A percentile compares a stretch with the other conserved stretches of the same genome.
phyloP scores from a whole-genome alignment of 2,888 invertebrate species.

The Eremobia ochroleuca region DNA sequence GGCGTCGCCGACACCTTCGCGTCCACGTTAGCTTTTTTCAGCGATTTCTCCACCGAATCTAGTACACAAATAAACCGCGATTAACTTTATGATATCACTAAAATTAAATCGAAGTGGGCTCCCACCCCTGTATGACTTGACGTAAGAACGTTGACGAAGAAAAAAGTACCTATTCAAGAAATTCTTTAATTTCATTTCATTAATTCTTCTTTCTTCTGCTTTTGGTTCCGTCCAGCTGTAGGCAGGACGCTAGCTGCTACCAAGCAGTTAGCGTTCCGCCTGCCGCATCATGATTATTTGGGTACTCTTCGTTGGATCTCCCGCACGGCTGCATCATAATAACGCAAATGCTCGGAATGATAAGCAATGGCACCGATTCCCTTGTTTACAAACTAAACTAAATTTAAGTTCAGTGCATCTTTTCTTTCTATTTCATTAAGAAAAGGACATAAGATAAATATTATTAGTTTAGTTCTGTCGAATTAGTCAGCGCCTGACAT shows the following conservation, averaged over 20 bases:
- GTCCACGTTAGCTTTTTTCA: conserved; percentile 87
- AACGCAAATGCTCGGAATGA: neutral
- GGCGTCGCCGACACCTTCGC: conserved; percentile 91
- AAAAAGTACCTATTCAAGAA: neutral
- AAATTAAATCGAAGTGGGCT: neutral
- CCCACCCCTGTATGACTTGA: neutral
- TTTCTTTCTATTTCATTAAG: too few species aligned
- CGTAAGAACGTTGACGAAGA: neutral
- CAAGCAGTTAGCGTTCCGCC: neutral
- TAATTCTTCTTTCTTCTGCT: too few species aligned
- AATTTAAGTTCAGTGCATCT: too few species aligned
- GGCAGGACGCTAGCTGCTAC: neutral
- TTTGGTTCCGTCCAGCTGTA: neutral
- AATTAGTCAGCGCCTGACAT: too few species aligned
- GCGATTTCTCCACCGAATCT: conserved; percentile 91
- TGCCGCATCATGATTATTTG: neutral
- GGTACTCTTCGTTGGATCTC: neutral
- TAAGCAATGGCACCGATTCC: too few species aligned
- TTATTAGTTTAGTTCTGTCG: too few species aligned
- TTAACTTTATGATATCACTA: neutral
- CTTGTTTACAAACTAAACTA: too few species aligned
- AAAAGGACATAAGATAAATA: too few species aligned
- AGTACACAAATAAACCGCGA: conserved; percentile 33
- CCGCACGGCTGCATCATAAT: neutral
- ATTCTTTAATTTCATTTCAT: too few species aligned